Conservation (phyloP, 1,140 invertebrate species). For the Halesus radiatus region DNA sequence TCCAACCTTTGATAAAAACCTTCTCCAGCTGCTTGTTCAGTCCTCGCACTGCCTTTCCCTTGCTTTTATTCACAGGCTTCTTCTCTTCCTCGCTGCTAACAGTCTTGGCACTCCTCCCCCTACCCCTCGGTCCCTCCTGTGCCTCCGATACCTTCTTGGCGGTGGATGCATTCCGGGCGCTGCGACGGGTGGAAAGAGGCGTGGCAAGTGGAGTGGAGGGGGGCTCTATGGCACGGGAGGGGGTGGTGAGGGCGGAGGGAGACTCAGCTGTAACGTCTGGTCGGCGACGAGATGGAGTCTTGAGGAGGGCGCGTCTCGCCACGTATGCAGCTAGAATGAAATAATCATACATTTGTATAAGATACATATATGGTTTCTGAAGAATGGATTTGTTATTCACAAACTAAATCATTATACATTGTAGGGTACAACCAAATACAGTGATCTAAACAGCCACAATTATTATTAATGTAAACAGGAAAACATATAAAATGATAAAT, state of each 20-base stretch:
- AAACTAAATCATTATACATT: too few relatives aligned
- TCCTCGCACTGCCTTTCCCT: constrained; percentile 19
- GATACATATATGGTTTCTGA: too few relatives aligned
- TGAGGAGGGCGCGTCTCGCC: constrained; percentile 45
- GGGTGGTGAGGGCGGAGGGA: not conserved
- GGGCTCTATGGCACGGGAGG: constrained; percentile 5
- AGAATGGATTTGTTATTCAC: too few relatives aligned
- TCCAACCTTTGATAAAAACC: constrained; percentile 19
- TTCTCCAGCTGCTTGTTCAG: constrained; percentile 37
- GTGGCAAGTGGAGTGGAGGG: not conserved
- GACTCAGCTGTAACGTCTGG: not conserved
- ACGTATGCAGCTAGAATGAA: constrained; percentile 41
- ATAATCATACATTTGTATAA: too few relatives aligned
- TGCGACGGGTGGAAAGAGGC: not conserved
- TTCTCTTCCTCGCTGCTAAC: not conserved
- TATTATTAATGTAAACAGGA: too few relatives aligned
- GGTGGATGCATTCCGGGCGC: not conserved
- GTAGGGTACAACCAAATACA: too few relatives aligned
- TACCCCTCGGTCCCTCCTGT: not conserved
- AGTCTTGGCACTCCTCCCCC: not conserved
- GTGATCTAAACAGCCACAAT: too few relatives aligned
- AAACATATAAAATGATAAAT: too few relatives aligned
- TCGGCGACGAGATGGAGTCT: constrained; percentile 32
- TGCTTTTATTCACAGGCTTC: not conserved
- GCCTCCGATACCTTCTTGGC: constrained; percentile 22